Evolutionary conservation across 2,888 invertebrate species (phyloP), one percentile per base, ranked within the genome.

Genomic region (Malthinus seriepunctatus): DNA sequence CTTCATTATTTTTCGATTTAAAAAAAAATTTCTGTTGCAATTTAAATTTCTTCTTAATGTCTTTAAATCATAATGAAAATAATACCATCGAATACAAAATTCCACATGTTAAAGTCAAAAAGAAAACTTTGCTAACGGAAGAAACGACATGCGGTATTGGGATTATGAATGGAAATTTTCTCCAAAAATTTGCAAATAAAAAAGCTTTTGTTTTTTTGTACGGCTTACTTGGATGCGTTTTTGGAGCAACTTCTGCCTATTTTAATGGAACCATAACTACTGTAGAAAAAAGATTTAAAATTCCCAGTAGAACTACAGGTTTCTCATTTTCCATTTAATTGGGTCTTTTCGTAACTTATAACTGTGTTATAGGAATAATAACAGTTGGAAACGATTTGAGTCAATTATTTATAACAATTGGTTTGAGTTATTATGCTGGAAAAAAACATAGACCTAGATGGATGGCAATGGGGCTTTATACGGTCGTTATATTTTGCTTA

Each of bases 251-350:
- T 58, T 88, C 84, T 69, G 84, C 88, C 3, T 89, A 89, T 71
- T 88, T 88, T 68, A 87, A 86, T 69, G 88, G 88, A n/a, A 88
- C 87, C 31, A 87, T 89, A 59, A 88, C 89, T 49, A 88, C 88
- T 2, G 80, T 89, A 62, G 89, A 89, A 74, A 89, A 89, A 71
- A 80, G 88, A 65, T 89, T 88, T 72, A 88, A 87, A 75, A 88
- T 89, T 70, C 87, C 88, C 10, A 88, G 87, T 35, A 83, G 84
- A 73, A 88, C 87, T 23, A 87, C 87, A 63, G 88, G 86, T 84
- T 34, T 14, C 32, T 44, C 23, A 35, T 5, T 23, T 23, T 23
- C n/a, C 4, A 23, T 12, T 14, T 11, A 38, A 23, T 44, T 33
- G 8, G n/a, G 23, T 23, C 23, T 2, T 23, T 23, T 23, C 5